Evolutionary conservation across 2,113 vertebrate species (phyloP).

Genomic region (Dromiciops gliroides): DNA sequence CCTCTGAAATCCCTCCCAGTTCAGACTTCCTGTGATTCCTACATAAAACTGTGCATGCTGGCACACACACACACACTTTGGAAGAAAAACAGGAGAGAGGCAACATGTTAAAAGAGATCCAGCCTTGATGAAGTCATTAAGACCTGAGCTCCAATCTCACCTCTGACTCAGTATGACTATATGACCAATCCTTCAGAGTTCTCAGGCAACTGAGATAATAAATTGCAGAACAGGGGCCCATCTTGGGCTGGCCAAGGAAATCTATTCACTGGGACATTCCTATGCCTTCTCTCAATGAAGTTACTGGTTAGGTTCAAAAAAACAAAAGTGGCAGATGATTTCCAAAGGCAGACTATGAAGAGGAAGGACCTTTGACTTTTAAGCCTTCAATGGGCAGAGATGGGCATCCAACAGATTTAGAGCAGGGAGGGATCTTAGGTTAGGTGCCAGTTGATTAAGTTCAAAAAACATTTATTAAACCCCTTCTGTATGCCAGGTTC

Average conservation of each 20-base stretch:
- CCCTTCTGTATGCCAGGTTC: not conserved
- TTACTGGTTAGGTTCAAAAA: not conserved
- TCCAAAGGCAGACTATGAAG: not conserved
- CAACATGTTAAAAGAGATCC: not conserved
- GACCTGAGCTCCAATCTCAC: not conserved
- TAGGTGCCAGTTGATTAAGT: not conserved
- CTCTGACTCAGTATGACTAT: not conserved
- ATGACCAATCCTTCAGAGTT: not conserved
- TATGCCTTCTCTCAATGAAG: not conserved
- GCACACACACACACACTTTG: not conserved
- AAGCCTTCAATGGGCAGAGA: not conserved
- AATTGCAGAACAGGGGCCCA: not conserved
- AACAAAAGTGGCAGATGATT: not conserved
- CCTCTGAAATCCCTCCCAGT: not conserved
- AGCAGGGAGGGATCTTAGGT: not conserved
- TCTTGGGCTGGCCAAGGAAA: not conserved
- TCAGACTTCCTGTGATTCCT: not conserved
- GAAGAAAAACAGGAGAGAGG: not conserved
- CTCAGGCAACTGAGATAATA: not conserved
- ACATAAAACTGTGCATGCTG: no score
- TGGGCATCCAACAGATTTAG: not conserved
- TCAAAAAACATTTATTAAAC: not conserved
- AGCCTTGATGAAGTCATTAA: not conserved
- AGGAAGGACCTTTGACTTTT: not conserved
- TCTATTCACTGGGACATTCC: not conserved